phyloP scores from a whole-genome alignment of 1,140 invertebrate genomes.

The Sitobion miscanthi region DNA sequence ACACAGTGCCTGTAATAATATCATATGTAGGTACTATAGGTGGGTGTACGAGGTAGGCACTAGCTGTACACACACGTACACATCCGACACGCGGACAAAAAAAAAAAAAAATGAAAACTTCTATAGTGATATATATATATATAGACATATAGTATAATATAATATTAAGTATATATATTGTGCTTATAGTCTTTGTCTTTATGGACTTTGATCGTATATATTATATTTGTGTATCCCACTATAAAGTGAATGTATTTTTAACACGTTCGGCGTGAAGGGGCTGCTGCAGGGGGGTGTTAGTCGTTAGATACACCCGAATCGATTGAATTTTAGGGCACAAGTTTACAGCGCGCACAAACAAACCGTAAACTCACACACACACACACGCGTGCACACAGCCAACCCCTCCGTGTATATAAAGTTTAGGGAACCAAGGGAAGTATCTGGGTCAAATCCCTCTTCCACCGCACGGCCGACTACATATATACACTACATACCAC shows the following conservation, averaged over 20 bases:
- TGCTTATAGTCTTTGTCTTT: neutral
- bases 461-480: neutral
- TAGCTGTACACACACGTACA: neutral
- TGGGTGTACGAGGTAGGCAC: too few species aligned
- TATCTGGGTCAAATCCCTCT: slow-evolving; percentile 45
- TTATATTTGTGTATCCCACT: neutral
- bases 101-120: neutral
- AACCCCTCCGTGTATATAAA: neutral
- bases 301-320: slow-evolving; percentile 20
- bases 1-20: neutral
- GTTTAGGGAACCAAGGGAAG: neutral
- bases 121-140: too few species aligned
- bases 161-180: neutral
- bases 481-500: neutral
- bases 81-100: neutral
- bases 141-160: neutral
- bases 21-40: neutral
- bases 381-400: neutral
- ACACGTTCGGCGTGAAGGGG: neutral
- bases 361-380: slow-evolving; percentile 8
- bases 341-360: slow-evolving; percentile 32
- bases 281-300: neutral
- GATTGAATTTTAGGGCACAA: slow-evolving; percentile 38
- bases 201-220: neutral
- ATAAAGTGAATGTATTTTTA: neutral